Conservation (phyloP, 1,140 invertebrate species). For the Macrostomum lignano region DNA sequence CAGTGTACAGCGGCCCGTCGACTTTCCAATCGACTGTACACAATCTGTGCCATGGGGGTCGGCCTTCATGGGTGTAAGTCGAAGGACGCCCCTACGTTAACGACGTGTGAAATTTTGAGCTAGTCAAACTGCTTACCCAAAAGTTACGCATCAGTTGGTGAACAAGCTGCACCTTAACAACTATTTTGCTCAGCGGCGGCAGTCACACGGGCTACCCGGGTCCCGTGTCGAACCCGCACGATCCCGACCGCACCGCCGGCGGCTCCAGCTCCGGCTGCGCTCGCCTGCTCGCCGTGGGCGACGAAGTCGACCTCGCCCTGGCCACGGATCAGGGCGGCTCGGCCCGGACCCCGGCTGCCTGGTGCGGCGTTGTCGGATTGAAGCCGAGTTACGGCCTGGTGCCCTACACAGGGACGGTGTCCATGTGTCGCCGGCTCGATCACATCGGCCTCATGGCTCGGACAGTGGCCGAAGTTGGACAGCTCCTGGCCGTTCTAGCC, state of each 20-base stretch:
- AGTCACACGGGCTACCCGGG: conserved; percentile 12
- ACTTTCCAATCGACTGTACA: too few species aligned
- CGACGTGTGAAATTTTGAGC: too few species aligned
- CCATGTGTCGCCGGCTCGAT: conserved; percentile 12
- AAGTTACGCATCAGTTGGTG: too few species aligned
- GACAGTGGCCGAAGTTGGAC: conserved; percentile 11
- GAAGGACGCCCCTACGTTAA: too few species aligned
- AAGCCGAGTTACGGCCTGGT: conserved; percentile 21
- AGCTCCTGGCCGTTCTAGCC: too few species aligned
- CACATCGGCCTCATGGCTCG: conserved; percentile 16
- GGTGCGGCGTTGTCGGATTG: conserved; percentile 16
- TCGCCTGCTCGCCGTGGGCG: conserved; percentile 9
- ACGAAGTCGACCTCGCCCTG: conserved; percentile 14
- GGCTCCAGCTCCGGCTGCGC: conserved; percentile 12
- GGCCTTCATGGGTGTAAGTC: too few species aligned
- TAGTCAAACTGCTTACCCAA: too few species aligned
- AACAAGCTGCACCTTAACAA: conserved; percentile 9
- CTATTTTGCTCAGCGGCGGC: conserved; percentile 10
- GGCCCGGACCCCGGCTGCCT: conserved; percentile 17
- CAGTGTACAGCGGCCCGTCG: too few species aligned
- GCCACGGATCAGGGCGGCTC: conserved; percentile 17
- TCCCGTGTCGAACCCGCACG: conserved; percentile 11
- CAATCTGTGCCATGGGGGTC: too few species aligned
- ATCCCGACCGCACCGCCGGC: conserved; percentile 9
- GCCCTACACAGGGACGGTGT: conserved; percentile 13